These are phyloP conservation scores for Gambusia holbrooki DNA, from an alignment of 2,113 vertebrate species.

Conservation along the genomic window DNA sequence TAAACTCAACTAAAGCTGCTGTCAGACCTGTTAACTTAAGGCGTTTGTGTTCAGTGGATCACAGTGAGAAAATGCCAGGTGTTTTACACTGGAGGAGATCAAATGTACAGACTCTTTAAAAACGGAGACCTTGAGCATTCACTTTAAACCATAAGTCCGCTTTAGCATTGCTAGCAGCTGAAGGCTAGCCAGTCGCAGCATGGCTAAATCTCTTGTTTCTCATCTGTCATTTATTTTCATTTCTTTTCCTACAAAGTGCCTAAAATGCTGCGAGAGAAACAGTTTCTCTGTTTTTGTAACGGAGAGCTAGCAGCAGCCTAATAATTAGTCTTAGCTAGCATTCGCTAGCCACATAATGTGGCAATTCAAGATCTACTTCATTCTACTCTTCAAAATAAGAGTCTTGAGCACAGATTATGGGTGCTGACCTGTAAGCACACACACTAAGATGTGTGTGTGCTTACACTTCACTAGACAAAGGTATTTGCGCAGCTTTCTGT, in stretches of 20 bases:
- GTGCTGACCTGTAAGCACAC: background rate
- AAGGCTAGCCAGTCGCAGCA: background rate
- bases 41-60: no score
- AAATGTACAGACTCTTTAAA: background rate
- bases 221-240: no score
- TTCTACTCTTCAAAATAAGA: background rate
- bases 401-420: background rate
- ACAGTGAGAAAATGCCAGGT: no score
- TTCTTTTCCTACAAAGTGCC: background rate
- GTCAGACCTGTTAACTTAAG: no score
- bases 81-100: background rate
- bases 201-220: no score
- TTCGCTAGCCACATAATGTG: background rate
- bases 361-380: background rate
- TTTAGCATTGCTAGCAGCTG: background rate
- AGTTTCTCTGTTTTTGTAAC: background rate
- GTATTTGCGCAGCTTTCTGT: no score
- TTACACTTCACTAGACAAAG: background rate
- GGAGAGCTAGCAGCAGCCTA: background rate
- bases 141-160: background rate
- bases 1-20: no score
- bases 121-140: background rate
- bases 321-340: background rate
- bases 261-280: background rate
- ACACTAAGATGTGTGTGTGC: background rate